A percentile compares a stretch with the other conserved stretches of the same genome.
Conservation (phyloP, 2,113 vertebrate species). For the Lasiurus cinereus region DNA sequence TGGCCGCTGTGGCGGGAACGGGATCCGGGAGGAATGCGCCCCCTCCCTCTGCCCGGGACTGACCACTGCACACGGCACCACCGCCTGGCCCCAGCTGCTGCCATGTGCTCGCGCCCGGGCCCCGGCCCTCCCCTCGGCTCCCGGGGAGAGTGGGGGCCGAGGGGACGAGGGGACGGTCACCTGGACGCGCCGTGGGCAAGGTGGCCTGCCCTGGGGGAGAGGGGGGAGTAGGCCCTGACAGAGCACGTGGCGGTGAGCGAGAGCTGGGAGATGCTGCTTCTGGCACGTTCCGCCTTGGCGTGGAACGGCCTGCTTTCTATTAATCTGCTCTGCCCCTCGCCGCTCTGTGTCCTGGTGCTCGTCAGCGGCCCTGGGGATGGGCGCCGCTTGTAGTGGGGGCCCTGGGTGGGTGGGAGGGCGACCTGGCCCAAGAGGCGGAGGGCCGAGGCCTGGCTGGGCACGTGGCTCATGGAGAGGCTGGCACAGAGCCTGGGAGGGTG, state of each 20-base stretch:
- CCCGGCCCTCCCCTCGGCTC: background rate
- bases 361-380: background rate
- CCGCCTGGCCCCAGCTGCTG: background rate
- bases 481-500: no score
- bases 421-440: no score
- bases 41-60: background rate
- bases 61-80: no score
- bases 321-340: background rate
- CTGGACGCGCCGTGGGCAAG: background rate
- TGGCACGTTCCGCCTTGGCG: background rate
- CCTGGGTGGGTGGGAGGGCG: no score
- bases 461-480: no score
- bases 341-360: background rate
- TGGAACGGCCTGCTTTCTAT: background rate
- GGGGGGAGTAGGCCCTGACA: accelerated
- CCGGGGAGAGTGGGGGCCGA: accelerated
- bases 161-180: background rate
- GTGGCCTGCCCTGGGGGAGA: background rate
- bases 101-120: background rate
- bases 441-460: no score
- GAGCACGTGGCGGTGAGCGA: accelerated
- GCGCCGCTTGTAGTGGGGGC: no score
- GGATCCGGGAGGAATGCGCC: background rate
- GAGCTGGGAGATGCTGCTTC: background rate
- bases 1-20: no score